These are phyloP conservation scores for Drosophila demipolita DNA, from an alignment of 2,888 invertebrate species.

Conservation along the genomic window DNA sequence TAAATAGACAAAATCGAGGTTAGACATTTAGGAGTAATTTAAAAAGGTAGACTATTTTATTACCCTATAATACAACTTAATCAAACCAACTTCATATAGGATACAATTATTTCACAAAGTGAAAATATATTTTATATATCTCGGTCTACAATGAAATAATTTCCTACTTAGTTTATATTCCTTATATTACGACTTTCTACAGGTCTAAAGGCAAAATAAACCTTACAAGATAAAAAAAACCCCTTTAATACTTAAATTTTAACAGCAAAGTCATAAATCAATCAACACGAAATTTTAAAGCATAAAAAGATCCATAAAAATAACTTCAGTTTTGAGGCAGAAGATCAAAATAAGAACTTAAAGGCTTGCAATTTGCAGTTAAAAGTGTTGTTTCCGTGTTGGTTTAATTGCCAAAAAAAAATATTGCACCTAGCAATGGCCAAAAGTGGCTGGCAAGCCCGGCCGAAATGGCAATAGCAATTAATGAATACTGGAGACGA, in stretches of 20 bases:
- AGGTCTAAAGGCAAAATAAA: background rate
- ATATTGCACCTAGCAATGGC: conserved; percentile 47
- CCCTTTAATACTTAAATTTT: conserved; percentile 24
- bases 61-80: background rate
- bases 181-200: background rate
- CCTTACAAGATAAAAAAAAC: background rate
- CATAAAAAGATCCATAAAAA: conserved; percentile 20
- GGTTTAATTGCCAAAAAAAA: conserved; percentile 28
- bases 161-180: background rate
- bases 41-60: background rate
- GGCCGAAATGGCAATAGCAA: conserved; percentile 70
- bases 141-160: background rate
- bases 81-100: background rate
- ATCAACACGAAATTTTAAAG: conserved; percentile 19
- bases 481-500: conserved; percentile 61
- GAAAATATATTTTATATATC: background rate
- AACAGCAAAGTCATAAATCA: conserved; percentile 44
- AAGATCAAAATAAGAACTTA: conserved; percentile 9
- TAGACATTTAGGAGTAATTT: background rate
- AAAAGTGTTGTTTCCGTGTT: conserved; percentile 48
- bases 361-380: conserved; percentile 23
- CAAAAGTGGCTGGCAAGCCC: conserved; percentile 48
- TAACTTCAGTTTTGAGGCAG: conserved; percentile 3
- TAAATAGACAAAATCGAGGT: background rate
- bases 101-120: background rate